Evolutionary conservation across 2,113 vertebrate genomes (phyloP), one percentile per base, ranked within the genome.

Genomic region (Myrmophylax atrothorax): DNA sequence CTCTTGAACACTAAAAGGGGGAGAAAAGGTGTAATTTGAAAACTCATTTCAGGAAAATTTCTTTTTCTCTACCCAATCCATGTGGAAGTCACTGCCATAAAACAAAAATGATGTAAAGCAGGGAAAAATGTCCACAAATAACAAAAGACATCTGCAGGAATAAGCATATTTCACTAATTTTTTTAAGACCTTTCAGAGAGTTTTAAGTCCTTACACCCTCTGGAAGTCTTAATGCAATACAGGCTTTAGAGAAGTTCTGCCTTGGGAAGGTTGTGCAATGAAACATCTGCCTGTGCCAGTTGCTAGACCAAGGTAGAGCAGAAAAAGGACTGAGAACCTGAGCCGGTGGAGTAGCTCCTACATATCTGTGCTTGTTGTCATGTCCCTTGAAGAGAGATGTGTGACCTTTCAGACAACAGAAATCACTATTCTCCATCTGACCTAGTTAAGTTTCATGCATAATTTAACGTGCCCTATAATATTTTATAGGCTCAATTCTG

Each of bases 381-480:
- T 52, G 52, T 77, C 46, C 33, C 79, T 86, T 3, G 2, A 81
- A 84, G 26, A 55, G 33, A 69, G 59, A 68, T 42, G 23, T 18
- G 38, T 59, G 67, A 84, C 84, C 79, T 84, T 84, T 50, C 44
- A 85, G 68, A 67, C 38, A 70, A 28, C 0, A 93, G 79, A 88
- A 94, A 75, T 86, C 64, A 29, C 64, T 74, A 3, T 67, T 95
- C 67, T 63, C 40, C n/a, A 76, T 9, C 38, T 4, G 14, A 56
- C 72, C 85, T 64, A 50, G 72, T 14, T 93, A 83, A 75, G 84
- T 75, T 93, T 74, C 75, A 81, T 1, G 7, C 75, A 63, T 84
- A 70, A 86, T 91, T 96, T 90, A 86, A 81, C 68, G 26, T 31
- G 40, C 29, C 62, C 76, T 88, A 17, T 74, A 93, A 80, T 77